Base-by-base conservation (phyloP, 2,797 vertebrate species). In the Periophthalmus magnuspinnatus region DNA sequence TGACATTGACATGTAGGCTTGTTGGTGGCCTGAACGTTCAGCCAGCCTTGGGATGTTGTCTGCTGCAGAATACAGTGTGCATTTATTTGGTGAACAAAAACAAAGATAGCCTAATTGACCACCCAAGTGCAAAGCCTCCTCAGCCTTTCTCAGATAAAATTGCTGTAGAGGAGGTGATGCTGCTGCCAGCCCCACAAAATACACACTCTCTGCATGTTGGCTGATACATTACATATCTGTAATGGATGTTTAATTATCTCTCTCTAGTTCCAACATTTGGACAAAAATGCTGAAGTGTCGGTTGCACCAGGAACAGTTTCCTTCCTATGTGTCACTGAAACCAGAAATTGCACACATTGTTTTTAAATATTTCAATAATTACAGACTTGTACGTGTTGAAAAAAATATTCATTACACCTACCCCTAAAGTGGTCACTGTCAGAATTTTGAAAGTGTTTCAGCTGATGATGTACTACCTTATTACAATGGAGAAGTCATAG, bases 1-100 rank as follows among this genome's bases (percentile, higher is more conserved):
- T 88, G 85, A 89, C 84, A 81, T 84, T 82, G 83, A 80, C 77
- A 57, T 67, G 72, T 21, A 70, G 63, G 64, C 71, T 82, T 86
- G 84, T 86, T 84, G 71, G 85, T 88, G 84, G 81, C 86, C 82
- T 74, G n/a, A 65, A 68, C 52, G 78, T 52, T 65, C 47, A 66
- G 50, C 8, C 70, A 69, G 48, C 34, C 68, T 28, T 28, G 33
- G 70, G 66, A 85, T 82, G 78, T 81, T 74, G 75, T 76, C 70
- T 68, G 5, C 61, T 75, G 58, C 65, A 81, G 61, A 80, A 78
- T 78, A 61, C 65, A 78, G 74, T 50, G 56, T 70, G 60, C 28
- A 60, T 77, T 74, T 80, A 24, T 76, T 77, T 71, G 52, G 36
- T 48, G 65, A 79, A 63, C 61, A 36, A n/a, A 32, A 74, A 75